Percentiles rank a stretch among this genome's conserved stretches.
phyloP scores from a whole-genome alignment of 2,113 vertebrate genomes.

The Anser cygnoides region DNA sequence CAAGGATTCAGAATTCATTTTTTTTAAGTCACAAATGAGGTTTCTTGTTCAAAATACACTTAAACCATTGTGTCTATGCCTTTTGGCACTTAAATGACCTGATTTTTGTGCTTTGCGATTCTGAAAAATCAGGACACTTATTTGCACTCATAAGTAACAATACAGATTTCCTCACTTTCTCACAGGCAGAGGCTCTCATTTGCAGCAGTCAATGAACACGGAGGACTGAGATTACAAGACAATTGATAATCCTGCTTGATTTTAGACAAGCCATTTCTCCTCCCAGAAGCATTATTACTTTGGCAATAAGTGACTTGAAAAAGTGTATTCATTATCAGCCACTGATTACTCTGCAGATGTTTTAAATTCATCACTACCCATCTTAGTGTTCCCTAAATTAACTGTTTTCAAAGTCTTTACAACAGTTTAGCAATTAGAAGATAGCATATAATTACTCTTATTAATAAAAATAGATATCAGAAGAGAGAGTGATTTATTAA shows the following conservation, averaged over 20 bases:
- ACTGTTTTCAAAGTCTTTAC: background rate
- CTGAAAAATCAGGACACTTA: background rate
- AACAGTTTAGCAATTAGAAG: background rate
- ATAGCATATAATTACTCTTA: constrained; percentile 8
- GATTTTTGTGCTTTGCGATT: background rate
- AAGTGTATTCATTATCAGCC: constrained; percentile 7
- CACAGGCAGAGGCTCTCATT: background rate
- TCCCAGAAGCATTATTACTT: background rate
- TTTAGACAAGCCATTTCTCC: background rate
- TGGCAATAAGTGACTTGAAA: background rate
- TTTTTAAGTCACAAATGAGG: background rate
- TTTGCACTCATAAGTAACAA: background rate
- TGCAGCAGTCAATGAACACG: background rate
- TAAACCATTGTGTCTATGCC: background rate
- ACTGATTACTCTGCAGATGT: background rate
- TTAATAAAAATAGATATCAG: background rate
- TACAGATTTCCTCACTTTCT: background rate
- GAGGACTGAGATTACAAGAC: background rate
- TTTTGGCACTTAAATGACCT: background rate
- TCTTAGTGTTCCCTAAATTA: background rate
- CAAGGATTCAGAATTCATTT: background rate
- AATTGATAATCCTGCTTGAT: background rate
- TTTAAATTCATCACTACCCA: background rate
- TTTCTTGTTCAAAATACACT: background rate
- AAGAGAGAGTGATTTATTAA: background rate